These are phyloP conservation scores for Athalia circularis DNA, from an alignment of 2,888 invertebrate species.

Conservation along the genomic window DNA sequence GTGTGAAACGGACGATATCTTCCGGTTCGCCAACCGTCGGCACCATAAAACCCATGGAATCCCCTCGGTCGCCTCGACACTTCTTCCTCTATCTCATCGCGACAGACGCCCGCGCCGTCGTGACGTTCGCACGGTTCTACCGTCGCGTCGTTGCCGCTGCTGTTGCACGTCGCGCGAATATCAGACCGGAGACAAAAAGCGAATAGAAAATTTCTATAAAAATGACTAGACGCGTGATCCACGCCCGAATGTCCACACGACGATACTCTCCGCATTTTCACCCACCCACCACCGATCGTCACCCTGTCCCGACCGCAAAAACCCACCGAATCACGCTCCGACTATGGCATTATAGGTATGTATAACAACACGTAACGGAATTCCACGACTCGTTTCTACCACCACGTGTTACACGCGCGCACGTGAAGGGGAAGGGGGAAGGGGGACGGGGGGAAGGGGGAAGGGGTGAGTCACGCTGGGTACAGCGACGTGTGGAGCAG, in stretches of 20 bases:
- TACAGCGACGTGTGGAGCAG: conserved; percentile 63
- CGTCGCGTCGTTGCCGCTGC: no score
- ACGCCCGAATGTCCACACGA: conserved; percentile 5
- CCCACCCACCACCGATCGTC: conserved; percentile 10
- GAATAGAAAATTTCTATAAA: conserved; percentile 53
- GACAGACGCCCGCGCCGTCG: background rate
- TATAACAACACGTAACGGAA: background rate
- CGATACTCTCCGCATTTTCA: background rate
- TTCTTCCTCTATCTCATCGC: conserved; percentile 43
- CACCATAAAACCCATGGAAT: conserved; percentile 58
- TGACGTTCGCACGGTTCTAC: background rate
- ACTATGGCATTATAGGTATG: background rate
- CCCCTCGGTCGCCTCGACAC: conserved; percentile 33
- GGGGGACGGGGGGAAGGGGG: conserved; percentile 44
- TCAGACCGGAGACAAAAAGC: background rate
- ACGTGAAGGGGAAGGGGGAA: conserved; percentile 38
- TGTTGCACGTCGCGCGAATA: conserved; percentile 6
- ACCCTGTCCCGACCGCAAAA: conserved; percentile 25
- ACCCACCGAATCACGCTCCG: background rate
- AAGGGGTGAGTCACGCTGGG: conserved; percentile 37
- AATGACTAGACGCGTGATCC: conserved; percentile 57
- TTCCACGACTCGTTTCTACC: conserved; percentile 17
- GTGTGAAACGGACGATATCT: conserved; percentile 52
- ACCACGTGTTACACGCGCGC: conserved; percentile 41
- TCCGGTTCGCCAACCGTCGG: conserved; percentile 53